Percentiles rank a stretch among this genome's conserved stretches.
Evolutionary conservation across 2,797 vertebrate species (phyloP).

Genomic region (Amniataba percoides): DNA sequence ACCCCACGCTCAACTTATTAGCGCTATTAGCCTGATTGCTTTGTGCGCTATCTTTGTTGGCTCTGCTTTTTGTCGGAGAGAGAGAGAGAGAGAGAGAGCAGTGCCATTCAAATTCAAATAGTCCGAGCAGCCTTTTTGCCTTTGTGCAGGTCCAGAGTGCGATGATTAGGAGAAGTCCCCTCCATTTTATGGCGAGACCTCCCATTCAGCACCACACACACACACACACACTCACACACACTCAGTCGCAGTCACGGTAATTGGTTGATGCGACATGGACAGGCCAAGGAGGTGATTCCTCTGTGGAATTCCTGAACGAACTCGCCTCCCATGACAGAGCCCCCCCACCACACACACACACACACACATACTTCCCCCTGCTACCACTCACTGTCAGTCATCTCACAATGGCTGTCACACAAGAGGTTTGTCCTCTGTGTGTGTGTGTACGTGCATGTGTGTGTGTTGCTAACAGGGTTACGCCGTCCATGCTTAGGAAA

Average conservation of each 20-base stretch:
- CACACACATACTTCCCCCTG: constrained; percentile 49
- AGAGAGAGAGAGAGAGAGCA: constrained; percentile 65
- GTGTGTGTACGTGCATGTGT: background rate
- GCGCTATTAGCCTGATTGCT: constrained; percentile 87
- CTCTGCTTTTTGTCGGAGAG: constrained; percentile 76
- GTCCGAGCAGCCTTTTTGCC: constrained; percentile 75
- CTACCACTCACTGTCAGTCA: constrained; percentile 83
- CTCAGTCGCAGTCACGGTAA: constrained; percentile 71
- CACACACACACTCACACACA: constrained; percentile 11
- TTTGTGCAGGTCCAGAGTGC: constrained; percentile 82
- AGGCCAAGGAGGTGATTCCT: constrained; percentile 82
- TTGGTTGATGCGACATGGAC: constrained; percentile 80
- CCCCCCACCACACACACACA: constrained; percentile 31
- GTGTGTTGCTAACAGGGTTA: constrained; percentile 59
- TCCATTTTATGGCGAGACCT: constrained; percentile 75
- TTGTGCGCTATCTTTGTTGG: constrained; percentile 83
- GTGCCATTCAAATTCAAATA: constrained; percentile 86
- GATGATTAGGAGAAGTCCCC: constrained; percentile 85
- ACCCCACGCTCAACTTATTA: constrained; percentile 86
- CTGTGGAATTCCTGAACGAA: constrained; percentile 79
- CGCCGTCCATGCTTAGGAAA: constrained; percentile 50
- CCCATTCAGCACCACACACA: constrained; percentile 47
- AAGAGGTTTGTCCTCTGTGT: constrained; percentile 58
- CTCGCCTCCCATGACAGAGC: constrained; percentile 66
- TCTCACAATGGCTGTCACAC: constrained; percentile 79